Base-by-base conservation (phyloP, 2,113 vertebrate genomes). In the Nycticorax nycticorax region DNA sequence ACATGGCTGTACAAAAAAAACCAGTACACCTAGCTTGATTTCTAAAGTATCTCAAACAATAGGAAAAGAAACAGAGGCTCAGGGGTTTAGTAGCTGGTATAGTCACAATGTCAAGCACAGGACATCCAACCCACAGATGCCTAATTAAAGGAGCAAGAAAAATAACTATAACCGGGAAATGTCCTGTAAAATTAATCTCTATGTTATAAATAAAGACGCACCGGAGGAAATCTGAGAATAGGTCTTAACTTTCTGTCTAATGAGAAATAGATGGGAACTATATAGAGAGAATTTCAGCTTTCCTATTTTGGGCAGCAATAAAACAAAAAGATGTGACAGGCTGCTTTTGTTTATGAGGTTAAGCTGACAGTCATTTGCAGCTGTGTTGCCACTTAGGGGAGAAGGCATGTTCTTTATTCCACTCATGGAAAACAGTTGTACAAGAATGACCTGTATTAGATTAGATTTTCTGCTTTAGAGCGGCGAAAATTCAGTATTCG, bases 131-230 rank as follows among this genome's bases (percentile, higher is more conserved):
- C 43, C 64, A 92, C 35, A 64, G 64, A 63, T 77, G 52, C 79
- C 96, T 93, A 90, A 96, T 88, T 92, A 92, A 88, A 96, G 79
- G n/a, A 77, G 27, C 20, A 90, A 95, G 90, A 88, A 92, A 94
- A 96, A 90, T 63, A 95, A 66, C 81, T 79, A 21, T 76, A 76
- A 90, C 26, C 0, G 0, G 59, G 63, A 93, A 92, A 85, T 47
- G 27, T 91, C 76, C 79, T 60, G 68, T 80, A 91, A 94, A 96
- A 92, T 96, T 90, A 94, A 92, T 76, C 39, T 73, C 23, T 86
- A 8, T 68, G 56, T 60, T 97, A 95, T 91, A 96, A 97, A 94
- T 87, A 95, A 95, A 87, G 43, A 74, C 86, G 52, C 60, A 87
- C 33, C 0, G 0, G 53, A 93, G 60, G 85, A 96, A 95, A 92